Conservation (phyloP, 53 echinoderm and acorn worm species). For the Antedon mediterranea region DNA sequence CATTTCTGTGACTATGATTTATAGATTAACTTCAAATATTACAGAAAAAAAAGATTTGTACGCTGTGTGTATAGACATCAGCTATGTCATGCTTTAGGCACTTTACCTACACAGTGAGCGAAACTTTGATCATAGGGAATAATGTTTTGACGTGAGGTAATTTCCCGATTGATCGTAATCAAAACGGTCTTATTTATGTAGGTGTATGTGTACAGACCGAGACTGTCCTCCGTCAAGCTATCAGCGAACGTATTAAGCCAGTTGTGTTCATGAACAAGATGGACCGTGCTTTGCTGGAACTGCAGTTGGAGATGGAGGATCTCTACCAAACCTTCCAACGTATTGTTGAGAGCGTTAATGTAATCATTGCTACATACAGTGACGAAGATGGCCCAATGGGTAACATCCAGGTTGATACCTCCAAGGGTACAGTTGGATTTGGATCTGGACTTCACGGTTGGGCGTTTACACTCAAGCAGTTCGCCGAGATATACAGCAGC, state of each 20-base stretch:
- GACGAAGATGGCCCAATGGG: conserved; percentile 92
- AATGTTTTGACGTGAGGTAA: no score
- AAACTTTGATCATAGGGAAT: no score
- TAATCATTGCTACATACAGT: conserved; percentile 78
- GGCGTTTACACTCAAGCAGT: conserved; percentile 98
- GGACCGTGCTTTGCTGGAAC: conserved; percentile 88
- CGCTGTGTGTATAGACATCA: no score
- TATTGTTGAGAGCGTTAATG: conserved; percentile 82
- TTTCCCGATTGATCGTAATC: no score
- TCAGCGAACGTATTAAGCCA: conserved; percentile 82
- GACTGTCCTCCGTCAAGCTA: conserved; percentile 91
- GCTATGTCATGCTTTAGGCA: no score
- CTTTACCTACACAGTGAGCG: no score
- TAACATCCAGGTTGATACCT: conserved; percentile 58
- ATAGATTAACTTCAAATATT: no score
- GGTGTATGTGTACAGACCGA: conserved; percentile 97
- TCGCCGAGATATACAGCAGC: conserved; percentile 70
- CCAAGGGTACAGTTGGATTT: conserved; percentile 80
- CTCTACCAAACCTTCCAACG: conserved; percentile 80
- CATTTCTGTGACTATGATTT: no score
- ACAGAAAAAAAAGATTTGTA: no score
- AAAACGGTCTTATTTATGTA: conserved; percentile 12
- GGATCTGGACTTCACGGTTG: conserved; percentile 94
- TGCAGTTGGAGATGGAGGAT: conserved; percentile 70
- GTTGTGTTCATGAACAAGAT: conserved; percentile 98